phyloP scores from a whole-genome alignment of 2,113 vertebrate genomes.

The Actenoides lindsayi region DNA sequence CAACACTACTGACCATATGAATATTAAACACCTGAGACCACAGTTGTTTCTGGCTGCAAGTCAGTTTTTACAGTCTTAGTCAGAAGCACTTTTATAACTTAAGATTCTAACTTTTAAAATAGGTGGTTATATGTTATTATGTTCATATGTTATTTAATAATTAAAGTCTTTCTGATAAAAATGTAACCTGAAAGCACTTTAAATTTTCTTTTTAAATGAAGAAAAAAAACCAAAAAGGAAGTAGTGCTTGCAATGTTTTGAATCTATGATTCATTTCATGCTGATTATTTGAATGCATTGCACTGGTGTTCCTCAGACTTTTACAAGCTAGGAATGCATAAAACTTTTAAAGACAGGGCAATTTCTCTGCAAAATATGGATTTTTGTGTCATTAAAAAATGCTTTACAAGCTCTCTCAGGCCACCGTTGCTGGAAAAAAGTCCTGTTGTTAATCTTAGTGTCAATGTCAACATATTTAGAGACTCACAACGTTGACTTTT shows the following conservation, averaged over 20 bases:
- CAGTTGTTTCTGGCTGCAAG: neutral
- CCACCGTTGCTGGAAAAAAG: neutral
- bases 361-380: constrained; percentile 63
- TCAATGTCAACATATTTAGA: neutral
- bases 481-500: neutral
- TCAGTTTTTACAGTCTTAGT: neutral
- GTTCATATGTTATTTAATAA: neutral
- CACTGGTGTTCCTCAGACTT: neutral
- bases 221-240: neutral
- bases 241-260: neutral
- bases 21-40: neutral
- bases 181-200: neutral
- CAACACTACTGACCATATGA: neutral
- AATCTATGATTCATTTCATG: neutral
- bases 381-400: constrained; percentile 59
- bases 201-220: constrained; percentile 26
- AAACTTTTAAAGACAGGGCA: neutral
- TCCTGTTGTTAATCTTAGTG: constrained; percentile 25
- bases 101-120: constrained; percentile 20
- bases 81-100: neutral
- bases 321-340: constrained; percentile 3
- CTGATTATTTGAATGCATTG: constrained; percentile 4
- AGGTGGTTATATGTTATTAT: neutral
- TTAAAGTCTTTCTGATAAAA: neutral
- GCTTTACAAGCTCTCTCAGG: constrained; percentile 32